Evolutionary conservation across 2,797 vertebrate genomes (phyloP), one percentile per base, ranked within the genome.

Genomic region (Sandelia bainsii): DNA sequence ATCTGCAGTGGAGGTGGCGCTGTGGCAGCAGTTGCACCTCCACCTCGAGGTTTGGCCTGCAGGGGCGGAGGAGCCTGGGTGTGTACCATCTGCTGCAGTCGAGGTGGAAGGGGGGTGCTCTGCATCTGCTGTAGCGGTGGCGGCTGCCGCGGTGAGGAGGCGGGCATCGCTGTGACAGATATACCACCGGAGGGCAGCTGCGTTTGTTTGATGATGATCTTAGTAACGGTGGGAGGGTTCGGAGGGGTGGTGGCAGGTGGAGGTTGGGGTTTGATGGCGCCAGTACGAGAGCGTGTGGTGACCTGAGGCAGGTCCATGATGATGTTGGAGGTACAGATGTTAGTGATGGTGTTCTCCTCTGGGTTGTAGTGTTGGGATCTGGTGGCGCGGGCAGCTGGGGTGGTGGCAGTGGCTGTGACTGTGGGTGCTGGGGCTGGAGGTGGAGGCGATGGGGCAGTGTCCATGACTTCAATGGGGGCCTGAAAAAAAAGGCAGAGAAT

Each of bases 71-170:
- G 97, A 0, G 96, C 92, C 72, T 95, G 95, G 78, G 93, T 81
- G 86, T 95, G 89, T 4, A 95, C 94, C 92, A 95, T 94, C 85
- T 96, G 96, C 85, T 96, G 96, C 62, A 96, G 90, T 89, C 91
- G 58, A 20, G 94, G 96, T 0, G 96, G 95, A 0, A 84, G 93
- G 0, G 92, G 93, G 3, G 95, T 95, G 81, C 94, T 95, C 89
- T 96, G 96, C 93, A 96, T 96, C 84, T 97, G 96, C 83, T 97
- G 93, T 4, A 96, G 95, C 0, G 97, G 96, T 0, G 97, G 96
- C 0, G 97, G 96, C 80, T 95, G 96, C 19, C 93, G 95, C 0
- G 84, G 75, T 4, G 91, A 89, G 1, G 92, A 83, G 19, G 87
- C 78, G 0, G 86, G 17, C 0, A 70, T 81, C 27, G 87, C 89